Evolutionary conservation across 2,888 invertebrate genomes (phyloP).

Genomic region (Tachina lurida): DNA sequence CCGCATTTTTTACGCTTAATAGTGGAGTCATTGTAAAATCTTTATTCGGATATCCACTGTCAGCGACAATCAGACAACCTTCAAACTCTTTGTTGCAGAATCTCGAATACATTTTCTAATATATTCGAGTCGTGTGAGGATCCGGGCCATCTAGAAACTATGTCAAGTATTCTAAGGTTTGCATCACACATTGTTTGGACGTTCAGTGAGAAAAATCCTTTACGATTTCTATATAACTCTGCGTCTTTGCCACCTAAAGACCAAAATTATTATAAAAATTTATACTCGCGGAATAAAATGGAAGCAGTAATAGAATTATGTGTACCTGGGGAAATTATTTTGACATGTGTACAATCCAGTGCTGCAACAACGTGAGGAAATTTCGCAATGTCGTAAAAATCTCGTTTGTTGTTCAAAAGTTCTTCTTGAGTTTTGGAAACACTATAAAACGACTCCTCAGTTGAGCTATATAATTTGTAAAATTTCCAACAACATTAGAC

Average conservation of each 20-base stretch:
- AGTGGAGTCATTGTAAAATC: constrained; percentile 5
- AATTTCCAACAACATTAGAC: constrained; percentile 11
- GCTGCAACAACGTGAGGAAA: constrained; percentile 51
- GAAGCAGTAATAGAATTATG: background rate
- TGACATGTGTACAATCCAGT: constrained; percentile 36
- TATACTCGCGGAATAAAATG: background rate
- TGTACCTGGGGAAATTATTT: constrained; percentile 22
- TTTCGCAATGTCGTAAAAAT: constrained; percentile 25
- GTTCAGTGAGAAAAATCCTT: constrained; percentile 21
- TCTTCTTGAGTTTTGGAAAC: constrained; percentile 20
- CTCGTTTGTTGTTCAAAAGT: background rate
- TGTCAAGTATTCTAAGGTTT: background rate
- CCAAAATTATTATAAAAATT: background rate
- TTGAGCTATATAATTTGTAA: constrained; percentile 38
- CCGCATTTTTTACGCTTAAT: background rate
- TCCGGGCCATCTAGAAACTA: constrained; percentile 32
- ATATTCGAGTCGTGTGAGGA: background rate
- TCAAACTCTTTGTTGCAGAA: background rate
- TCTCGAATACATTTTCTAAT: background rate
- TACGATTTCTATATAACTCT: constrained; percentile 3
- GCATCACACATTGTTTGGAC: constrained; percentile 26
- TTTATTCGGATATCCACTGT: background rate
- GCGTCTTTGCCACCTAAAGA: background rate
- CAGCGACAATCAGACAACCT: background rate
- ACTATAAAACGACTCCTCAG: constrained; percentile 18